Evolutionary conservation across 2,113 vertebrate genomes (phyloP), one percentile per base, ranked within the genome.

Genomic region (Lepus timidus): DNA sequence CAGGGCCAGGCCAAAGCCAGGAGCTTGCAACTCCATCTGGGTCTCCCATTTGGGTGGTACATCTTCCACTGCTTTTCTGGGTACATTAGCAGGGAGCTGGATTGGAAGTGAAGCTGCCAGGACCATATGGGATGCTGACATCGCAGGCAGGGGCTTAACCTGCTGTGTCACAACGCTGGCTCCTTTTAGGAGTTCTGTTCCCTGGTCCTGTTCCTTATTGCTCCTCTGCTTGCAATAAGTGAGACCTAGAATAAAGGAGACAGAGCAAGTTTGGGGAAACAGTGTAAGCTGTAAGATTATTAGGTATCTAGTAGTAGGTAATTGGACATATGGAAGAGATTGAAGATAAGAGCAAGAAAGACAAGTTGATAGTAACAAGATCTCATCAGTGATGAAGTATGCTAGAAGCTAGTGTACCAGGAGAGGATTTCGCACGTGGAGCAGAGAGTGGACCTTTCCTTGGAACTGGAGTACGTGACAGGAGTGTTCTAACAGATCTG

Each of bases 201-300:
- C 49, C 49, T 86, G 52, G 14, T 39, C 52, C 86, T 7, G 44
- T 44, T 44, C 44, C 44, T 44, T 44, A 67, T 76, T 67, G 2
- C 62, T 55, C n/a, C 25, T 84, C 36, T 95, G 36, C n/a, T 80
- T 89, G 11, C 9, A n/a, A 4, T 85, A 82, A 64, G 17, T 27
- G 82, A 89, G 65, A 84, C 83, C 80, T 88, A 49, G 67, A 75
- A 58, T 81, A 94, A 94, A 75, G 67, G 71, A 84, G 36, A 51
- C 5, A 23, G 36, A 65, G 6, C 36, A 84, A 4, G 27, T 44
- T 44, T 44, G 44, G 44, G 44, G 44, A 44, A 44, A 44, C 44
- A 6, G 44, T 44, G 44, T 44, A 44, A 44, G 9, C 87, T 52
- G 0, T 68, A 52, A 36, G 74, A 68, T 85, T 88, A 70, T 62